Percentiles rank a stretch among this genome's conserved stretches.
These are phyloP conservation scores for Siniperca knerii DNA, from an alignment of 2,113 vertebrate species.

Conservation along the genomic window DNA sequence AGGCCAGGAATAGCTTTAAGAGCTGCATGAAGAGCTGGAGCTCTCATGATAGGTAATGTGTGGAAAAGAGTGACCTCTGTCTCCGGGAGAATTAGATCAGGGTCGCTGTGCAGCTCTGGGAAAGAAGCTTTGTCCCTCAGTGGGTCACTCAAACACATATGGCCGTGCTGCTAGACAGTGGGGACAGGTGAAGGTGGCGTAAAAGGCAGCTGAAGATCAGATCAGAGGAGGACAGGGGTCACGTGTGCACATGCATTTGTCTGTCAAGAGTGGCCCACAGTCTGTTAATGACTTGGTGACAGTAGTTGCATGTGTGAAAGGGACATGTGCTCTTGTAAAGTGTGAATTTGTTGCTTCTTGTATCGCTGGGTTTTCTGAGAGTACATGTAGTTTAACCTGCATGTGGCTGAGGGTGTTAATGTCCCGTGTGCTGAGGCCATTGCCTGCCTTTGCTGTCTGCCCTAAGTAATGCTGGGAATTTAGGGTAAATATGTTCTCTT, in stretches of 20 bases:
- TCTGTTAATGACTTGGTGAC: slow-evolving; percentile 13
- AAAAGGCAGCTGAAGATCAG: slow-evolving; percentile 57
- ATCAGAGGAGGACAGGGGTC: slow-evolving; percentile 29
- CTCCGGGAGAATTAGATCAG: slow-evolving; percentile 56
- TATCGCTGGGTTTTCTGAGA: slow-evolving; percentile 10
- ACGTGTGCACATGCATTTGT: slow-evolving; percentile 41
- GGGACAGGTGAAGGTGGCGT: slow-evolving; percentile 64
- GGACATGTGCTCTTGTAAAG: slow-evolving; percentile 5
- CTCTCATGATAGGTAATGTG: slow-evolving; percentile 36
- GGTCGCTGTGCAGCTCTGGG: slow-evolving; percentile 51
- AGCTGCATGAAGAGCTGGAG: slow-evolving; percentile 8
- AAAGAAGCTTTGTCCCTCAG: slow-evolving; percentile 10
- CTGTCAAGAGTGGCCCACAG: background rate
- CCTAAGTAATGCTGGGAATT: slow-evolving; percentile 75
- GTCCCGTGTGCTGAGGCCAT: slow-evolving; percentile 46
- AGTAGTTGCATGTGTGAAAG: background rate
- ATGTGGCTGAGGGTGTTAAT: slow-evolving; percentile 42
- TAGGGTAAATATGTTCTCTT: slow-evolving; percentile 63
- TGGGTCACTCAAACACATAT: slow-evolving; percentile 29
- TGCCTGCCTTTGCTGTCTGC: slow-evolving; percentile 66
- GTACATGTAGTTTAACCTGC: slow-evolving; percentile 14
- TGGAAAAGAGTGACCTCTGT: slow-evolving; percentile 38
- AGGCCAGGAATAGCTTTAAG: slow-evolving; percentile 36
- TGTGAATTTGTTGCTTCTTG: slow-evolving; percentile 20
- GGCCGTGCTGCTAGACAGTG: background rate